Conservation (phyloP, 2,888 invertebrate species). For the Dryobota labecula region DNA sequence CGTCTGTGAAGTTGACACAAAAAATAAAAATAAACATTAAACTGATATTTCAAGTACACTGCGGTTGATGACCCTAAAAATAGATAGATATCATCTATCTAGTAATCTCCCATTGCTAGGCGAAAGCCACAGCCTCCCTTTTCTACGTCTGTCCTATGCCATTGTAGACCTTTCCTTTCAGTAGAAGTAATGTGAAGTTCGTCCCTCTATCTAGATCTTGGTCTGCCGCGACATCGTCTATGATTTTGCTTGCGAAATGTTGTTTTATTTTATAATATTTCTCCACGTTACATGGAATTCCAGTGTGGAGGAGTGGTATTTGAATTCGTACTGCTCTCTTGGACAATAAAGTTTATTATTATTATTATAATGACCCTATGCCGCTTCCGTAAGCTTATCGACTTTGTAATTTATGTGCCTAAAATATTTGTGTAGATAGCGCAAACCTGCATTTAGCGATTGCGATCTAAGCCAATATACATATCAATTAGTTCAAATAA, state of each 20-base stretch:
- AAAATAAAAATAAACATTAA: too few species aligned
- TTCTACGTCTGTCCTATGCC: not conserved
- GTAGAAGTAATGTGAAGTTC: not conserved
- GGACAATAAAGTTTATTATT: too few species aligned
- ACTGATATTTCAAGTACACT: too few species aligned
- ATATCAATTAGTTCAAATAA: not conserved
- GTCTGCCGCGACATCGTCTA: not conserved
- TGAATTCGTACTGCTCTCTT: too few species aligned
- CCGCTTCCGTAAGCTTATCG: not conserved
- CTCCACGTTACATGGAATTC: too few species aligned
- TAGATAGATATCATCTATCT: not conserved
- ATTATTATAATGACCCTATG: not conserved
- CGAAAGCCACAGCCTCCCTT: not conserved
- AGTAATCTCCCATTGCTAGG: not conserved
- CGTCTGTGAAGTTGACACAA: too few species aligned
- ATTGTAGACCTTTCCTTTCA: not conserved
- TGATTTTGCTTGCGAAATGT: not conserved
- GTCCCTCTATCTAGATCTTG: not conserved
- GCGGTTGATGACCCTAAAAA: too few species aligned
- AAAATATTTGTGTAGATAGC: not conserved
- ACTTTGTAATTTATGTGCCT: not conserved
- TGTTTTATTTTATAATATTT: too few species aligned
- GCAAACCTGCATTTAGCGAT: not conserved
- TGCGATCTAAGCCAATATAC: not conserved
- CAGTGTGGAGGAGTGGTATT: too few species aligned